Conservation (phyloP, 2,797 vertebrate genomes). For the Acipenser ruthenus region DNA sequence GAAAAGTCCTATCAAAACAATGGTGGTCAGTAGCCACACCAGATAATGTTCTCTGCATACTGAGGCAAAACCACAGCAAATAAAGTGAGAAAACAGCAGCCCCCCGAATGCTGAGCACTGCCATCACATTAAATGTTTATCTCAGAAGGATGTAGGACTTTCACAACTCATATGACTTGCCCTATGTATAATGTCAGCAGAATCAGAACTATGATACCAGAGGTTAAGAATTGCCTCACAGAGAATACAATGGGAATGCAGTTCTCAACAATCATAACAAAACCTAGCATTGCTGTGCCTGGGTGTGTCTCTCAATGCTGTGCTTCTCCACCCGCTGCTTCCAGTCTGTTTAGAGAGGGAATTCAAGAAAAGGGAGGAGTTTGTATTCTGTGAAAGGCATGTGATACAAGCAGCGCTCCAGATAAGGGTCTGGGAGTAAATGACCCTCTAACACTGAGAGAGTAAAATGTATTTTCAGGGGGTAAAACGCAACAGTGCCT, state of each 20-base stretch:
- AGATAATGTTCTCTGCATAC: neutral
- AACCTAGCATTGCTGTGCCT: neutral
- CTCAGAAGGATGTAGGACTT: neutral
- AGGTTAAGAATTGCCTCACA: neutral
- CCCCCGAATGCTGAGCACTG: neutral
- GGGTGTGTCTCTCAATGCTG: neutral
- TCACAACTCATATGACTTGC: neutral
- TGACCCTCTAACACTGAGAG: too few species aligned
- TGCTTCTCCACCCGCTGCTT: neutral
- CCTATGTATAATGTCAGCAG: neutral
- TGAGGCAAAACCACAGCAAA: constrained; percentile 2
- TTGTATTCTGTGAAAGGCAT: too few species aligned
- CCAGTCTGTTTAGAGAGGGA: neutral
- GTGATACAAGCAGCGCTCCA: too few species aligned
- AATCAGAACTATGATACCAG: neutral
- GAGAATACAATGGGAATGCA: neutral
- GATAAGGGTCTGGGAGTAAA: too few species aligned
- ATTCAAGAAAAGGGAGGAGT: too few species aligned
- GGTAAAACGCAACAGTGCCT: too few species aligned
- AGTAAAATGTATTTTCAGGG: too few species aligned
- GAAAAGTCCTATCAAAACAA: constrained; percentile 1
- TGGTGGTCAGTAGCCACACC: neutral
- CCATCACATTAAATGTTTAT: neutral
- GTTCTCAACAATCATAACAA: neutral
- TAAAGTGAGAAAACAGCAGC: neutral